Percentiles rank a stretch among this genome's conserved stretches.
phyloP scores from a whole-genome alignment of 2,797 vertebrate species.

The Denticeps clupeoides region DNA sequence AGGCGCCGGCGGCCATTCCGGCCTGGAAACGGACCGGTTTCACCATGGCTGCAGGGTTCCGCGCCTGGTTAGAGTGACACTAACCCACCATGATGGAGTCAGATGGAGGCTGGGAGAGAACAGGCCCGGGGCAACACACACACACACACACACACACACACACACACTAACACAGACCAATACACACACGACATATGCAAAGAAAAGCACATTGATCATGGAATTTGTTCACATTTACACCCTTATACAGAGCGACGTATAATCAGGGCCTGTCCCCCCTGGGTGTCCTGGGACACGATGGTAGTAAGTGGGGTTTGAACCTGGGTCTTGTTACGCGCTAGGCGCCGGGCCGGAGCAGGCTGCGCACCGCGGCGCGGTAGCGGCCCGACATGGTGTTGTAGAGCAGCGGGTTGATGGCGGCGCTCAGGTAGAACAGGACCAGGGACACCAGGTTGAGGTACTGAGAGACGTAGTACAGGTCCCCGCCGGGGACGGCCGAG shows the following conservation, averaged over 20 bases:
- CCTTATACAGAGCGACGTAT: conserved; percentile 9
- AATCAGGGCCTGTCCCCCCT: conserved; percentile 8
- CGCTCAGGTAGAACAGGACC: conserved; percentile 67
- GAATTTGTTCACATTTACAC: not conserved
- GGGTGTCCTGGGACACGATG: conserved; percentile 12
- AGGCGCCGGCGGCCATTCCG: no score
- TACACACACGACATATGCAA: not conserved
- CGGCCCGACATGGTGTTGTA: conserved; percentile 65
- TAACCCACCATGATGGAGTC: not conserved
- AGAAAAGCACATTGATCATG: no score
- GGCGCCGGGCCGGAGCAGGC: conserved; percentile 35
- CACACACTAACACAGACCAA: not conserved
- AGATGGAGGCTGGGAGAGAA: not conserved
- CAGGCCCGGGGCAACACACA: not conserved
- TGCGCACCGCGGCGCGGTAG: conserved; percentile 49
- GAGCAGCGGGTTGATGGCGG: conserved; percentile 63
- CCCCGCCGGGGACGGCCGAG: conserved; percentile 18
- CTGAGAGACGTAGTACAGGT: conserved; percentile 57
- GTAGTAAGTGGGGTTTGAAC: conserved; percentile 2
- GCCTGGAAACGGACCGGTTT: no score
- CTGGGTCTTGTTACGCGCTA: no score
- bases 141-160: not conserved
- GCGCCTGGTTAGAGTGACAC: not conserved
- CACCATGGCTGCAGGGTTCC: no score
- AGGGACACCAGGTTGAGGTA: conserved; percentile 65